Conservation (phyloP, 2,113 vertebrate species). For the Equus quagga region DNA sequence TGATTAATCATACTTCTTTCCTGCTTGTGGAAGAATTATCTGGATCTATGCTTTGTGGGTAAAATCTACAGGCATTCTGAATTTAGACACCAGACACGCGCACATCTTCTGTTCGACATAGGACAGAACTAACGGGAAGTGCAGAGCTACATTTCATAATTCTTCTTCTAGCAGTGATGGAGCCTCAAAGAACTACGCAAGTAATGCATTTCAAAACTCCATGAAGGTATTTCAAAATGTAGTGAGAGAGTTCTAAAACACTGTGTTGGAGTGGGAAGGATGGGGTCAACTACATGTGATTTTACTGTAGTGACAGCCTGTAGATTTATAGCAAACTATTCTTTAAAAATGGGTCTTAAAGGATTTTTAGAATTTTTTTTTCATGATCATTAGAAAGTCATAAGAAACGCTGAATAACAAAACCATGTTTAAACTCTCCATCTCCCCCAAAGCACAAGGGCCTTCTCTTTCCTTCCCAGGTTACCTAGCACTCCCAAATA, state of each 20-base stretch:
- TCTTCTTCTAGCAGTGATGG: background rate
- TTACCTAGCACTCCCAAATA: background rate
- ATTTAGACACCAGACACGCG: background rate
- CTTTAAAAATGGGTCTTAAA: constrained; percentile 14
- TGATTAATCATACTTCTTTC: background rate
- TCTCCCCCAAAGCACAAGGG: background rate
- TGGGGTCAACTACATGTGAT: background rate
- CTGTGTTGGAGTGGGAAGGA: background rate
- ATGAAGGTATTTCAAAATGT: constrained; percentile 67
- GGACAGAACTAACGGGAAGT: constrained; percentile 65
- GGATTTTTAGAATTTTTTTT: background rate
- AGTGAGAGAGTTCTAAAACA: background rate
- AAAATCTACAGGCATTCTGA: background rate
- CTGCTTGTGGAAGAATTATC: background rate
- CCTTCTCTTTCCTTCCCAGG: background rate
- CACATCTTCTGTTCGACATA: background rate
- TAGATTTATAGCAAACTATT: background rate
- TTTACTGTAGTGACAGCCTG: background rate
- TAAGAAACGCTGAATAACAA: background rate
- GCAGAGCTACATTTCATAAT: constrained; percentile 62
- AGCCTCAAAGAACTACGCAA: constrained; percentile 49
- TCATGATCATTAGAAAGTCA: background rate
- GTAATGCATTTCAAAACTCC: constrained; percentile 71
- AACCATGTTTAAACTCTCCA: background rate
- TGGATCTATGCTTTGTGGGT: background rate